A percentile compares a stretch with the other conserved stretches of the same genome.
Conservation (phyloP, 2,113 vertebrate genomes). For the Urocolius indicus region DNA sequence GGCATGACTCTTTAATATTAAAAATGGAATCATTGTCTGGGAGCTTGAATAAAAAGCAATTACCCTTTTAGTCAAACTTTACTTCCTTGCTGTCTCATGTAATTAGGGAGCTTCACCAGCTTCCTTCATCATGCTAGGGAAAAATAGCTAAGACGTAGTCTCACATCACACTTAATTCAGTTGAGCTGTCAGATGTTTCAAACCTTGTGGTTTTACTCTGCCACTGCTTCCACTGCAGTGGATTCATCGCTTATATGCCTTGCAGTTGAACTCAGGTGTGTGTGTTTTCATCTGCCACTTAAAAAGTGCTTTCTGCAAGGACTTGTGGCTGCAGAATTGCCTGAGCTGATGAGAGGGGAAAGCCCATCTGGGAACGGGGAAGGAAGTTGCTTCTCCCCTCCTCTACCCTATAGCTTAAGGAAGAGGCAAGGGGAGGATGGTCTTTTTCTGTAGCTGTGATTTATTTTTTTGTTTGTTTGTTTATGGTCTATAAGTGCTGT, state of each 20-base stretch:
- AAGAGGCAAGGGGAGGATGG: background rate
- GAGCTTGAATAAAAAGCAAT: constrained; percentile 30
- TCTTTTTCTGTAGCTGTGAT: background rate
- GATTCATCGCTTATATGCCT: background rate
- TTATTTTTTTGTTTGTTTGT: background rate
- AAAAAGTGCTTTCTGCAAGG: background rate
- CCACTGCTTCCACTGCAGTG: background rate
- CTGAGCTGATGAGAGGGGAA: background rate
- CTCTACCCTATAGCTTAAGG: background rate
- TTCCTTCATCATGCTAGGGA: background rate
- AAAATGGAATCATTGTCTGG: background rate
- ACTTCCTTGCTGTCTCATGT: constrained; percentile 20
- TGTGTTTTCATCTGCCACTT: background rate
- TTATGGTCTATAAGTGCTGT: background rate
- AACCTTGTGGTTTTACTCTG: background rate
- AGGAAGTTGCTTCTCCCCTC: background rate
- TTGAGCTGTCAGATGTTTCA: background rate
- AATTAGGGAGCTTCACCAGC: background rate
- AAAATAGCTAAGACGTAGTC: background rate
- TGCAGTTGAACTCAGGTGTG: background rate
- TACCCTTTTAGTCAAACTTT: constrained; percentile 6
- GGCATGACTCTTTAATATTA: background rate
- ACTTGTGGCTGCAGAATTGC: background rate
- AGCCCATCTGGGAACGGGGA: background rate
- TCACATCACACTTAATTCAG: background rate